These are phyloP conservation scores for Plebejus melissa DNA, from an alignment of 2,888 invertebrate genomes.

Conservation along the genomic window DNA sequence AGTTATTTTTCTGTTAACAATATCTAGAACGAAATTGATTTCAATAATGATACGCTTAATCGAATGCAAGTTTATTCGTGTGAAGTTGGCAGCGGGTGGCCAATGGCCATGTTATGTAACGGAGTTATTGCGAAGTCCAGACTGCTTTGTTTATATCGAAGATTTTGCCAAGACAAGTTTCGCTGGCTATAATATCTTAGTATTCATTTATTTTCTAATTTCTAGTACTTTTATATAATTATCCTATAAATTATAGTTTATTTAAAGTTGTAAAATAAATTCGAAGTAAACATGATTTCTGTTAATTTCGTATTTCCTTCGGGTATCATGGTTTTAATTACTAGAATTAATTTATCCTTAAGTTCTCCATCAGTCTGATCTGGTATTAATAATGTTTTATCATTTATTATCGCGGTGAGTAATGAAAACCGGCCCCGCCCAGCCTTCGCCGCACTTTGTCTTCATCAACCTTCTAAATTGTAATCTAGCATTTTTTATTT, in stretches of 20 bases:
- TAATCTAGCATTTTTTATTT: constrained; percentile 46
- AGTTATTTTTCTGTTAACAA: constrained; percentile 47
- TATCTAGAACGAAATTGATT: constrained; percentile 38
- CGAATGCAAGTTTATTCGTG: constrained; percentile 18
- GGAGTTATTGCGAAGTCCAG: background rate
- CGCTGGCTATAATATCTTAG: background rate
- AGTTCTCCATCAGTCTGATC: constrained; percentile 65
- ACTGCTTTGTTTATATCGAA: background rate
- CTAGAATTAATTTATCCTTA: constrained; percentile 73
- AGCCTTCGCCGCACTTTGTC: constrained; percentile 67
- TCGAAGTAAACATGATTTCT: background rate
- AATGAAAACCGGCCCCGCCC: constrained; percentile 76
- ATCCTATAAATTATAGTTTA: no score
- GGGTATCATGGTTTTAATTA: constrained; percentile 55
- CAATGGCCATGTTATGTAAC: background rate
- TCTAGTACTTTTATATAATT: background rate
- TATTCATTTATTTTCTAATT: background rate
- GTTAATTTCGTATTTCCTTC: background rate
- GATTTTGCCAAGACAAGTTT: background rate
- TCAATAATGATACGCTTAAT: constrained; percentile 29
- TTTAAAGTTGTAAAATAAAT: background rate
- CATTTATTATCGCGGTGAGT: constrained; percentile 76
- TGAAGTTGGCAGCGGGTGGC: background rate
- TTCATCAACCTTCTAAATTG: constrained; percentile 68
- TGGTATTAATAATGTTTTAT: constrained; percentile 78